A percentile compares a stretch with the other conserved stretches of the same genome.
Conservation (phyloP, 2,888 invertebrate species). For the Sesamia inferens region DNA sequence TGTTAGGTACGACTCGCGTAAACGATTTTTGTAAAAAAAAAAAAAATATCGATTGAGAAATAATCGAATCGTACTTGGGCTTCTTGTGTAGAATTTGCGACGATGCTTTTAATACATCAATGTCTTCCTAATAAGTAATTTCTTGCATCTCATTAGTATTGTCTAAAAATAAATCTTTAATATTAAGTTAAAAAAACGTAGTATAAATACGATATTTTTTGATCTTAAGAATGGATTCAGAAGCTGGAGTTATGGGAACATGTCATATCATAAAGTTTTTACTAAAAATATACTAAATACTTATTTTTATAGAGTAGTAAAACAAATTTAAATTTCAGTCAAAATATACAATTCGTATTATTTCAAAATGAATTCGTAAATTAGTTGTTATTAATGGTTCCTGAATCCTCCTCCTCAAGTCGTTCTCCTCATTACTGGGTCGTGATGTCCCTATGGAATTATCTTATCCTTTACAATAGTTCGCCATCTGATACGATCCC, state of each 20-base stretch:
- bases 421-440: too few species aligned
- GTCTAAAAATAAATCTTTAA: conserved; percentile 31
- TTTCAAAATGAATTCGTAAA: neutral
- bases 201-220: conserved; percentile 63
- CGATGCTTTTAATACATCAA: neutral
- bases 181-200: conserved; percentile 44
- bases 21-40: too few species aligned
- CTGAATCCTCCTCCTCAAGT: too few species aligned
- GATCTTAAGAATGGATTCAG: conserved; percentile 42
- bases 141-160: conserved; percentile 20
- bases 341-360: neutral
- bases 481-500: too few species aligned
- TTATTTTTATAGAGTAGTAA: neutral
- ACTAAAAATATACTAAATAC: neutral
- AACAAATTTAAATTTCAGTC: neutral
- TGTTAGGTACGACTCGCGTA: too few species aligned
- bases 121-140: conserved; percentile 54
- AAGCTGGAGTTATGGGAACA: conserved; percentile 49
- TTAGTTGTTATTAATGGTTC: neutral
- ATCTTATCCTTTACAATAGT: too few species aligned
- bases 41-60: neutral
- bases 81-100: neutral
- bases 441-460: too few species aligned
- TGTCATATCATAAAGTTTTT: neutral
- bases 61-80: neutral